Base-by-base conservation (phyloP, 2,797 vertebrate genomes). In the Epinephelus awoara region DNA sequence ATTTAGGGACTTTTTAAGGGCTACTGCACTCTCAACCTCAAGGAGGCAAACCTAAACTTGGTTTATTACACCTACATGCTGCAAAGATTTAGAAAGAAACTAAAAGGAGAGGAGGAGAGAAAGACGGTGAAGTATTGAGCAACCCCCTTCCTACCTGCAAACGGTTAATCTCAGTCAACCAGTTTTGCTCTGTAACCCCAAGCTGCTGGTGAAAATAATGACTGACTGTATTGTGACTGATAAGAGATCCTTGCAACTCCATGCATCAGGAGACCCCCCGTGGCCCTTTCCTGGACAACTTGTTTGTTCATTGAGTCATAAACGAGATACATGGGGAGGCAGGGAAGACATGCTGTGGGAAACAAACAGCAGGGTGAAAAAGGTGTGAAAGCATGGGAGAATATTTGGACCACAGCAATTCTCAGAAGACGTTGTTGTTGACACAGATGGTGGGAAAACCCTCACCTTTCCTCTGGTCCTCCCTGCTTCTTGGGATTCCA, bases 191-290 rank as follows among this genome's bases (percentile, higher is more conserved):
- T 67, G 59, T 27, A 29, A 66, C 61, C 67, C 38, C 29, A 27
- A 68, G 63, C 75, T 72, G 34, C 23, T 58, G 44, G 8, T 62
- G 42, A 61, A 71, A 79, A 21, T 40, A 38, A 77, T 65, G 50
- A 21, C 50, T 56, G 59, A 56, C 67, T 76, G 50, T 23, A 19
- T 38, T 65, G 44, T 65, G 75, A 86, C 56, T 79, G 77, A 85
- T 86, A 46, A 65, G 42, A 59, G 27, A 70, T 67, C 23, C 61
- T 10, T 51, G 38, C 1, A 4, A 56, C 67, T 19, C 49, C 68
- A 64, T 66, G 79, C 80, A 58, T 82, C 81, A 79, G 68, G 46
- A 79, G 69, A 74, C 68, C 62, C 67, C 73, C 44, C 13, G 34
- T 47, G 62, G 55, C 51, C 42, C 40, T 67, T 63, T 50, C 18